Conservation (phyloP, 2,888 invertebrate species). For the Anodontia alba region DNA sequence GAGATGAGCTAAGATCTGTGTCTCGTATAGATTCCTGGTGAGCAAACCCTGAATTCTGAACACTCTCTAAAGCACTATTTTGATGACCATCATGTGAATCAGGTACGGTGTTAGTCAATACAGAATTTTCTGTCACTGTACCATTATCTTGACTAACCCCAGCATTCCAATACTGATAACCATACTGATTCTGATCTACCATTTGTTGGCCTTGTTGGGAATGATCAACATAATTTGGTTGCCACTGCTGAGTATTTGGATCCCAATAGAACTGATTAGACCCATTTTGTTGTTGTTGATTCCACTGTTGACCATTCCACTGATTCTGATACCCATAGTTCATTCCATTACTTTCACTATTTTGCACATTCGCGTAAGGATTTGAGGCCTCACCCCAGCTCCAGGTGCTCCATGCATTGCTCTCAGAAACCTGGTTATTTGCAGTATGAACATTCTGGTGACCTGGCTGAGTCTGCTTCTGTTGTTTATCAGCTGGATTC, state of each 20-base stretch:
- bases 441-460: background rate
- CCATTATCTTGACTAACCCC: background rate
- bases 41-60: conserved; percentile 4
- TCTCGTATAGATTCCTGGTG: conserved; percentile 6
- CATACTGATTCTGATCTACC: conserved; percentile 18
- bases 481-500: background rate
- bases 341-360: background rate
- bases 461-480: background rate
- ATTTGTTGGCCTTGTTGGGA: conserved; percentile 19
- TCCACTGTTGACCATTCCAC: conserved; percentile 32
- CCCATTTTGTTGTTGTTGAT: conserved; percentile 20
- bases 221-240: conserved; percentile 31
- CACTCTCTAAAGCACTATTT: conserved; percentile 24
- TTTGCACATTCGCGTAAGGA: background rate
- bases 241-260: conserved; percentile 44
- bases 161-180: conserved; percentile 41
- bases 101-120: background rate
- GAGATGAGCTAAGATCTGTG: background rate
- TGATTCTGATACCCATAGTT: conserved; percentile 50
- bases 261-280: conserved; percentile 31
- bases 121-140: background rate
- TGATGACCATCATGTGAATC: background rate
- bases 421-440: background rate
- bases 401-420: conserved; percentile 48
- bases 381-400: conserved; percentile 25